Base-by-base conservation (phyloP, 2,797 vertebrate species). In the Enteromius unitaeniatus region DNA sequence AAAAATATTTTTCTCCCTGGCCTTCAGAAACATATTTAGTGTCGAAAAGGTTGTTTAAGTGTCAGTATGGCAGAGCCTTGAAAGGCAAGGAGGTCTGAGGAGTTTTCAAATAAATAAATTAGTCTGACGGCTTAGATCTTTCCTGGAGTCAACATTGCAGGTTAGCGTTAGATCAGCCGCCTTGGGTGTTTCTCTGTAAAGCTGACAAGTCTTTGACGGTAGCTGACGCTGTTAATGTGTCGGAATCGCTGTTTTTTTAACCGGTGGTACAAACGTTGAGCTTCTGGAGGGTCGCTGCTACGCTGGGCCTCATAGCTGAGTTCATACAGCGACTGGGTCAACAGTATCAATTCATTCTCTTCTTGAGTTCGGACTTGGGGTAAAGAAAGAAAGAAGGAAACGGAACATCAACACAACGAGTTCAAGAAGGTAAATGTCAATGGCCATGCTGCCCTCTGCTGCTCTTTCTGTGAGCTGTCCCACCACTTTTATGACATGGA, bases 31-130 rank as follows among this genome's bases (percentile, higher is more conserved):
- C 87, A 83, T 88, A 87, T 90, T 87, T 91, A 88, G 88, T 90
- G 91, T 94, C 90, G 88, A 93, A 88, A 94, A 92, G 91, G 91
- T 94, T 92, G 88, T 90, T 87, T 90, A 92, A 94, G 93, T 91
- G 93, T 95, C 93, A 93, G 88, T 94, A 95, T 96, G 94, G 94
- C 94, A 93, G 91, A 95, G 93, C 95, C 94, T 93, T 89, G 83
- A 91, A 89, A 93, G 94, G 94, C 94, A 86, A 91, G 93, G 94
- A 94, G 94, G 94, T 95, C 91, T 94, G 93, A 94, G 92, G 91
- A 94, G 92, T 91, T 92, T 94, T 92, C 92, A 91, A 92, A 94
- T 94, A 91, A 94, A 94, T 91, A 94, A 93, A 92, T 91, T 88
- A 91, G 91, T 93, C 90, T 90, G 90, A 91, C 84, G 86, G 91